phyloP scores from a whole-genome alignment of 2,888 invertebrate genomes.

The Reticulitermes lucifugus region DNA sequence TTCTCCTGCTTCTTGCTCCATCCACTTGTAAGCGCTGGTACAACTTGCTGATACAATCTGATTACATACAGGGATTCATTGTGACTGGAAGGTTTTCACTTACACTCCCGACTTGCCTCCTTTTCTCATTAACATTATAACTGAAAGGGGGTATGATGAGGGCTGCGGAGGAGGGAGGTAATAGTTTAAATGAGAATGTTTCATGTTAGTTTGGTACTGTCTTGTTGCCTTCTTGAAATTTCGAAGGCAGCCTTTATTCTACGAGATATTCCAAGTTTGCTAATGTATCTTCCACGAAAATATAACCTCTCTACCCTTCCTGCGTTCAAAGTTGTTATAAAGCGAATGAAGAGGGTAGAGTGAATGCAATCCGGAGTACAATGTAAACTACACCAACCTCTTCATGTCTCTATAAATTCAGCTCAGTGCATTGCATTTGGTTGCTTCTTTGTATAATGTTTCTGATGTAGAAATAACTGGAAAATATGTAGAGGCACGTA shows the following conservation, averaged over 20 bases:
- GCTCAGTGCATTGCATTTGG: neutral
- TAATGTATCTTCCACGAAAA: slow-evolving; percentile 2
- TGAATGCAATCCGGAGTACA: neutral
- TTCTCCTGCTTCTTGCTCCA: neutral
- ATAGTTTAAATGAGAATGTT: slow-evolving; percentile 31
- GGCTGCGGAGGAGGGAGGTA: neutral
- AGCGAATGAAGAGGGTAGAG: neutral
- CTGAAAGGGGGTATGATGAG: neutral
- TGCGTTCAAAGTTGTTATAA: neutral
- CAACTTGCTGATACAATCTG: slow-evolving; percentile 39
- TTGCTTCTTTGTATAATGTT: neutral
- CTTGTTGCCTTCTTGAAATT: slow-evolving; percentile 27
- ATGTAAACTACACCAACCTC: neutral
- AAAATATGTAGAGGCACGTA: too few relatives aligned
- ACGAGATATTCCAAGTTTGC: slow-evolving; percentile 19
- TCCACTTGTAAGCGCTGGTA: neutral
- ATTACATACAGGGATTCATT: slow-evolving; percentile 18
- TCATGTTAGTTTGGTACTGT: slow-evolving; percentile 24
- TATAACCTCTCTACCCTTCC: slow-evolving; percentile 1
- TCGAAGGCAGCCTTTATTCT: slow-evolving; percentile 20
- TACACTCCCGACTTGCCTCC: slow-evolving; percentile 8
- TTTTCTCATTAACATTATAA: slow-evolving; percentile 31
- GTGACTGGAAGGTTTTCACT: slow-evolving; percentile 27
- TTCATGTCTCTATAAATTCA: neutral
- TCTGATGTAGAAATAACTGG: too few relatives aligned